phyloP scores from a whole-genome alignment of 64 coral and sea anemone genomes.

The Montipora foliosa region DNA sequence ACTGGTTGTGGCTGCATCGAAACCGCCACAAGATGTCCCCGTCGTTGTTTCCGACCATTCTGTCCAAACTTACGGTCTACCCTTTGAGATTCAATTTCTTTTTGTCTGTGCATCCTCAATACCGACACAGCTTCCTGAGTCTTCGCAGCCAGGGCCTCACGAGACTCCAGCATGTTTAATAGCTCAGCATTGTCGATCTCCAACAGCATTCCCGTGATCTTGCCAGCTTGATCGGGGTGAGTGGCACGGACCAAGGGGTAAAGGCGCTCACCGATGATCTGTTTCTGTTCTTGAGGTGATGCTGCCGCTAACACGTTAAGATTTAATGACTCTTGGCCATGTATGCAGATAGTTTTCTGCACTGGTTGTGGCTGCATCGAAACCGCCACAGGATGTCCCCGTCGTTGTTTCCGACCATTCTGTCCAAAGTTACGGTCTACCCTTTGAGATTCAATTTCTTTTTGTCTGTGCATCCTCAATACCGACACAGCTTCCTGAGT shows the following conservation, averaged over 20 bases:
- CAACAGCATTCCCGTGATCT: too few species aligned
- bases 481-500: slow-evolving; percentile 79
- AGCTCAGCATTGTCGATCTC: too few species aligned
- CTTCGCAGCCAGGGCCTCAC: too few species aligned
- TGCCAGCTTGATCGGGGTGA: too few species aligned
- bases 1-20: slow-evolving; percentile 58
- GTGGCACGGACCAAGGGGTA: too few species aligned
- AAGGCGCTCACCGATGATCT: too few species aligned
- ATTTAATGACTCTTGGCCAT: slow-evolving; percentile 64
- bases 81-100: too few species aligned
- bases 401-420: slow-evolving; percentile 72
- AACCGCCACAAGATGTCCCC: slow-evolving; percentile 27
- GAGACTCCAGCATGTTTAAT: neutral
- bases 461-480: slow-evolving; percentile 54
- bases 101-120: too few species aligned
- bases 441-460: too few species aligned
- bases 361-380: slow-evolving; percentile 64
- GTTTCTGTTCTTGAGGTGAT: slow-evolving; percentile 49
- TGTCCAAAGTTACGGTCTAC: slow-evolving; percentile 1
- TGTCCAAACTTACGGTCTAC: slow-evolving; percentile 61
- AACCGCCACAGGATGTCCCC: slow-evolving; percentile 30
- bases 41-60: slow-evolving; percentile 75
- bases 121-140: too few species aligned
- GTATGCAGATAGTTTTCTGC: slow-evolving; percentile 46
- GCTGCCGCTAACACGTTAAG: too few species aligned